A percentile compares a stretch with the other conserved stretches of the same genome.
Conservation (phyloP, 2,113 vertebrate genomes). For the Mirounga angustirostris region DNA sequence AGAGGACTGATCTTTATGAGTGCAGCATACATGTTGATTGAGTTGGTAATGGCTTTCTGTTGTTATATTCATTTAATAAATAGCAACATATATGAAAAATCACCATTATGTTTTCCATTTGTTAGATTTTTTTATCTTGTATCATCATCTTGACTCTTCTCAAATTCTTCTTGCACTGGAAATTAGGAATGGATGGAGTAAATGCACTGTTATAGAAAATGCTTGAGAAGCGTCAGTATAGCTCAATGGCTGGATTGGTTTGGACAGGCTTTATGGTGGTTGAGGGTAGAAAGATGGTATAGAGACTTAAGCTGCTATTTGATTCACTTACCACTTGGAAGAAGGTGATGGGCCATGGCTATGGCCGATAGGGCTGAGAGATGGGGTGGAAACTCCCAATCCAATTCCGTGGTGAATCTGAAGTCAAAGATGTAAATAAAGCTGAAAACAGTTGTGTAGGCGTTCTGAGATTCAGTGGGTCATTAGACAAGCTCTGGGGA, state of each 20-base stretch:
- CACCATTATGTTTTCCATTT: not conserved
- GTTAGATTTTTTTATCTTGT: not conserved
- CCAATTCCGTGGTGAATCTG: not conserved
- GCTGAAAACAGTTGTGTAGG: not conserved
- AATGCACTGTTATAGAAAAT: not conserved
- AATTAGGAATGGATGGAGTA: constrained; percentile 48
- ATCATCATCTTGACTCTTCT: constrained; percentile 26
- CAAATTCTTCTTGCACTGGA: constrained; percentile 27
- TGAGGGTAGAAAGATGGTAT: not conserved
- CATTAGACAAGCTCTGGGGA: not conserved
- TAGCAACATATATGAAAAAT: constrained; percentile 10
- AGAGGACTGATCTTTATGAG: not conserved
- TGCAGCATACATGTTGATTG: not conserved
- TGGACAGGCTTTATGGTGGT: not conserved
- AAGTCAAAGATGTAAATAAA: not conserved
- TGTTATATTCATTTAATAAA: not conserved
- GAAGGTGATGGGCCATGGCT: not conserved
- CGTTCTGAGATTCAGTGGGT: not conserved
- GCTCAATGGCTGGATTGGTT: not conserved
- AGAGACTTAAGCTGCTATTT: not conserved
- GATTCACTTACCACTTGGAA: not conserved
- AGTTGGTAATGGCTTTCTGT: not conserved
- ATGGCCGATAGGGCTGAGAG: not conserved
- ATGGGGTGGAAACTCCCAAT: not conserved
- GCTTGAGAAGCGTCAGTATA: not conserved